Percentiles rank a stretch among this genome's conserved stretches.
These are phyloP conservation scores for Felis chaus DNA, from an alignment of 2,113 vertebrate species.

Conservation along the genomic window DNA sequence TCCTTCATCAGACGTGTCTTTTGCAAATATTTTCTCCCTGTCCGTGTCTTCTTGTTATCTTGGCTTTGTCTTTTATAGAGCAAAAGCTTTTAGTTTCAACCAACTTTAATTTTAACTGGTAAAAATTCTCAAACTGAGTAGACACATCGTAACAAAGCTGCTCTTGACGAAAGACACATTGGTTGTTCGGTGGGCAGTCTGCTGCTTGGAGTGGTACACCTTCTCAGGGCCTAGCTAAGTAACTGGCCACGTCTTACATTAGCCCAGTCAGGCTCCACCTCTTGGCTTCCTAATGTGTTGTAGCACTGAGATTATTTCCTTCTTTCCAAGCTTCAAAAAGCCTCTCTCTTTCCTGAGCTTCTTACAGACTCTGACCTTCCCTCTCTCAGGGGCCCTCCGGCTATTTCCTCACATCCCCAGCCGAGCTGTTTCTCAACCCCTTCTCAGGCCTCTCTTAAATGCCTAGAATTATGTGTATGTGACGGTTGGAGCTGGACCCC, in stretches of 20 bases:
- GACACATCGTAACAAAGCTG: not conserved
- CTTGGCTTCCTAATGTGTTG: not conserved
- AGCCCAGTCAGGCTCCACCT: not conserved
- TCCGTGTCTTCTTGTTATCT: not conserved
- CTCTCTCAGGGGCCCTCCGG: not conserved
- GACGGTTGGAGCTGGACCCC: not conserved
- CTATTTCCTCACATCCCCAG: not conserved
- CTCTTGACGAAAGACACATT: not conserved
- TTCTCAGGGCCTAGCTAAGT: not conserved
- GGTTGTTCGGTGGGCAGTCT: not conserved
- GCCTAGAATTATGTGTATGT: not conserved
- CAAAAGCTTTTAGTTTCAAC: not conserved
- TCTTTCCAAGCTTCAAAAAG: not conserved
- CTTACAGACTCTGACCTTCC: not conserved
- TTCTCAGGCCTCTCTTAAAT: not conserved
- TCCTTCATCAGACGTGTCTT: not conserved
- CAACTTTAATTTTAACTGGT: slow-evolving; percentile 30
- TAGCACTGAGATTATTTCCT: not conserved
- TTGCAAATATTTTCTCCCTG: not conserved
- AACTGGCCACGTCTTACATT: not conserved
- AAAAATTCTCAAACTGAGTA: not conserved
- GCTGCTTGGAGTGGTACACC: not conserved
- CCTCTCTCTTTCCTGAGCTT: not conserved
- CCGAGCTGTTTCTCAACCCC: not conserved
- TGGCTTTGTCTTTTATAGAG: not conserved